Evolutionary conservation across 2,797 vertebrate genomes (phyloP).

Genomic region (Octomys mimax): DNA sequence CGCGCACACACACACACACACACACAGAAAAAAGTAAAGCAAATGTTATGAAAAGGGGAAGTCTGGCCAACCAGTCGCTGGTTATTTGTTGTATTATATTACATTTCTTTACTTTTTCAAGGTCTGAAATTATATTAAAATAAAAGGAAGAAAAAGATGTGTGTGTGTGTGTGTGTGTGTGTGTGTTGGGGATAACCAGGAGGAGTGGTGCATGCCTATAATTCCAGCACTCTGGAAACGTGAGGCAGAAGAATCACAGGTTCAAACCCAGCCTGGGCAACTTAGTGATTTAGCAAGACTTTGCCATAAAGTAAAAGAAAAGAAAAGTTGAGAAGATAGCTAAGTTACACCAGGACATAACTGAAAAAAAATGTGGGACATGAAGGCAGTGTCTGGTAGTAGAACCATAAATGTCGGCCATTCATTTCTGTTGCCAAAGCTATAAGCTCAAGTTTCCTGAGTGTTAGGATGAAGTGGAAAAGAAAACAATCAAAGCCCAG

Average conservation of each 20-base stretch:
- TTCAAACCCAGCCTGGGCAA: background rate
- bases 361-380: background rate
- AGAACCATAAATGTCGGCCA: background rate
- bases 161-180: no score
- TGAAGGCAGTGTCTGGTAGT: background rate
- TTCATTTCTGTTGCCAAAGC: background rate
- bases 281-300: background rate
- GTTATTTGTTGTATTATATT: background rate
- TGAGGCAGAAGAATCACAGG: background rate
- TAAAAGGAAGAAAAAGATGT: background rate
- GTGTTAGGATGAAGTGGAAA: background rate
- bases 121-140: slow-evolving; percentile 36
- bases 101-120: background rate
- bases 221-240: background rate
- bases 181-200: background rate
- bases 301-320: background rate
- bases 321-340: background rate
- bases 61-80: background rate
- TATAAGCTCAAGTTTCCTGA: background rate
- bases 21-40: background rate
- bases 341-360: background rate
- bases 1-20: background rate
- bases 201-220: background rate
- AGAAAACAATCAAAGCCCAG: background rate
- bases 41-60: background rate